A percentile compares a stretch with the other conserved stretches of the same genome.
Conservation (phyloP, 2,797 vertebrate species). For the Darevskia nairensis region DNA sequence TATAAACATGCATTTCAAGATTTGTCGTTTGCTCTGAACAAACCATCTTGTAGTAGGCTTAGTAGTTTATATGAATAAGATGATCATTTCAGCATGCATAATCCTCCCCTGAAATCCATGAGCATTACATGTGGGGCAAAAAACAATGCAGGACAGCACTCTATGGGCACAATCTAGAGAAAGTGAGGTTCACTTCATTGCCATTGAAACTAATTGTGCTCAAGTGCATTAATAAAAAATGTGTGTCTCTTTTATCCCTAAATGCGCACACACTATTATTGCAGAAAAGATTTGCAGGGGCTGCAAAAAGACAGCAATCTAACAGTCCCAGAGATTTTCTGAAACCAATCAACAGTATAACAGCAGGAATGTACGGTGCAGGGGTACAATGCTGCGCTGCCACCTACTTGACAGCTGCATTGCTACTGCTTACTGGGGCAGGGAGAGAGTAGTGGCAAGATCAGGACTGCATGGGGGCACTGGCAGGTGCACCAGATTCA, state of each 20-base stretch:
- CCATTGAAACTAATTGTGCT: background rate
- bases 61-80: accelerated
- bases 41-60: constrained; percentile 39
- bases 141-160: background rate
- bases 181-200: background rate
- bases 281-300: background rate
- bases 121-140: background rate
- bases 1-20: constrained; percentile 44
- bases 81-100: background rate
- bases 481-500: too few species aligned
- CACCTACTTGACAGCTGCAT: too few species aligned
- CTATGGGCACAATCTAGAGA: background rate
- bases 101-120: background rate
- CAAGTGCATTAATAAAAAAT: background rate
- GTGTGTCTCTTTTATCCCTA: background rate
- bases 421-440: too few species aligned
- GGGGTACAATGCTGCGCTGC: too few species aligned
- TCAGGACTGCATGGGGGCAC: too few species aligned
- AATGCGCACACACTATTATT: background rate
- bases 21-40: constrained; percentile 29
- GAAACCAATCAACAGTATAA: background rate
- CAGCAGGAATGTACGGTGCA: too few species aligned
- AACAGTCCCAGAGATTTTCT: background rate
- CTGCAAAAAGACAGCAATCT: background rate
- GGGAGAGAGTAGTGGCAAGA: too few species aligned